Conservation (phyloP, 2,797 vertebrate genomes). For the Alfaro cultratus region DNA sequence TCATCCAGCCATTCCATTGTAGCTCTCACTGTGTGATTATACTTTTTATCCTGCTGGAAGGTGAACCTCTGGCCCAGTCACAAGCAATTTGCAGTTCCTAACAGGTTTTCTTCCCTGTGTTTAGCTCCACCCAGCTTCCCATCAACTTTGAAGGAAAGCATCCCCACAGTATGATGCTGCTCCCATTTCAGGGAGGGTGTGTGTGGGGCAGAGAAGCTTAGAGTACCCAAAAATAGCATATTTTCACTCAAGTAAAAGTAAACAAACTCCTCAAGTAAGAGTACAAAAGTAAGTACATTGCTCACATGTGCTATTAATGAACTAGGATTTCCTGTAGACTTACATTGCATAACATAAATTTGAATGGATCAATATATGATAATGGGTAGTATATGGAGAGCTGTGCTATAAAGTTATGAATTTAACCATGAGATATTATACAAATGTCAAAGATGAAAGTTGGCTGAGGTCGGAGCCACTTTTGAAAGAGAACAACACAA, state of each 20-base stretch:
- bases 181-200: not conserved
- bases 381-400: conserved; percentile 51
- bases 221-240: not conserved
- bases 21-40: not conserved
- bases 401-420: conserved; percentile 66
- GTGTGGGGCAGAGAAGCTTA: not conserved
- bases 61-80: not conserved
- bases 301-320: conserved; percentile 6
- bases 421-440: conserved; percentile 61
- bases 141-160: not conserved
- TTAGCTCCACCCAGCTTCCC: not conserved
- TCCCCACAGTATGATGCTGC: not conserved
- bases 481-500: conserved; percentile 51
- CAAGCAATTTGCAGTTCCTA: not conserved
- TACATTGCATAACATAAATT: conserved; percentile 47
- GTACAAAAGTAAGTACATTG: not conserved
- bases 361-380: conserved; percentile 9
- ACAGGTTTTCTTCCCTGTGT: not conserved
- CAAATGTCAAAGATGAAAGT: conserved; percentile 62
- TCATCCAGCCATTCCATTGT: not conserved
- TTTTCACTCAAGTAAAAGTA: too few species aligned
- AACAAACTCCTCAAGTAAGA: too few species aligned
- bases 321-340: conserved; percentile 30
- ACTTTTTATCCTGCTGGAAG: not conserved
- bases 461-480: conserved; percentile 57